Conservation (phyloP, 1,140 invertebrate species). For the Dolichoris vasculosae region DNA sequence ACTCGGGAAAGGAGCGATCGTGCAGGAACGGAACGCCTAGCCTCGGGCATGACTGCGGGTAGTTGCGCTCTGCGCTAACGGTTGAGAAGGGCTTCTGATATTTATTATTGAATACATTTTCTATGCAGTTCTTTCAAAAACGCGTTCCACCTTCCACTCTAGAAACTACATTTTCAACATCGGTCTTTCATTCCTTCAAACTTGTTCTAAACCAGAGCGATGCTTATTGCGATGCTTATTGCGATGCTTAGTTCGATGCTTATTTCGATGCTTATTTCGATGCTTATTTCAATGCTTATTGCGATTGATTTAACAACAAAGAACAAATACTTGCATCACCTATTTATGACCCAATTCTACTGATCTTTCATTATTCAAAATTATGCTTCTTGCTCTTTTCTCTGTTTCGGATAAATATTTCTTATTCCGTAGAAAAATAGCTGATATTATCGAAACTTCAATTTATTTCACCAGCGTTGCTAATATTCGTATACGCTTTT, state of each 20-base stretch:
- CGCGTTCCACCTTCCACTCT: neutral
- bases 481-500: too few species aligned
- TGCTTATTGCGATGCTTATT: too few species aligned
- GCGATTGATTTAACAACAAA: too few species aligned
- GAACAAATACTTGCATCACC: too few species aligned
- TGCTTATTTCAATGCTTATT: too few species aligned
- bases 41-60: constrained; percentile 24
- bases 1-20: constrained; percentile 49
- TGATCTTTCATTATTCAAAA: neutral
- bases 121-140: neutral
- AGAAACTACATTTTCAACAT: neutral
- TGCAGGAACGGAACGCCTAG: constrained; percentile 42
- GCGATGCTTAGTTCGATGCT: too few species aligned
- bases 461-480: too few species aligned
- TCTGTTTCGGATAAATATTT: too few species aligned
- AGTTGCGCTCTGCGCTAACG: constrained; percentile 33
- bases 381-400: neutral
- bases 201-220: neutral
- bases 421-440: too few species aligned
- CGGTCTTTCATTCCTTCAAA: neutral
- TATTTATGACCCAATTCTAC: neutral
- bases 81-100: constrained; percentile 34
- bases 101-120: constrained; percentile 48
- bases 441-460: too few species aligned
- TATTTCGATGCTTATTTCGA: too few species aligned